Percentiles rank a stretch among this genome's conserved stretches.
Evolutionary conservation across 2,888 invertebrate genomes (phyloP).

Genomic region (Caenorhabditis angaria): DNA sequence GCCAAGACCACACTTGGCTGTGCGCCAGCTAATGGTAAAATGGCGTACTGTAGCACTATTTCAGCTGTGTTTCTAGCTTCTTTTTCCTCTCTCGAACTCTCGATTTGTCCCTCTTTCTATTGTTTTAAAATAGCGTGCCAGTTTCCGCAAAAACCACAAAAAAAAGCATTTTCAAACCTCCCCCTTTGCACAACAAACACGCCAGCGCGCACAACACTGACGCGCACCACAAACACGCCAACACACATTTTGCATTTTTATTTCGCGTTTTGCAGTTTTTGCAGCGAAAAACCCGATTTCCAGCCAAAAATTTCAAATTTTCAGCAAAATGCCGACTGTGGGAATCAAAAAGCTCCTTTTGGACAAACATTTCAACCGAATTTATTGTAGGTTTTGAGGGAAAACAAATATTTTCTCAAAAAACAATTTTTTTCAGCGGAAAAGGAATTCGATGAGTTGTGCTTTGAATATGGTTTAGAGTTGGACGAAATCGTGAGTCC

Average conservation of each 20-base stretch:
- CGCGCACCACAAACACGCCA: background rate
- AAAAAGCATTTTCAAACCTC: background rate
- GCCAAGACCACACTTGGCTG: too few species aligned
- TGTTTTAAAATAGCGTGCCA: too few species aligned
- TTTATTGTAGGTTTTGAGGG: constrained; percentile 54
- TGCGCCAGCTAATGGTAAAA: too few species aligned
- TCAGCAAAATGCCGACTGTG: constrained; percentile 68
- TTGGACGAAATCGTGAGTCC: constrained; percentile 89
- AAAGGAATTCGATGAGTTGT: constrained; percentile 91
- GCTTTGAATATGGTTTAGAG: constrained; percentile 96
- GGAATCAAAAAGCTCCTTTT: constrained; percentile 67
- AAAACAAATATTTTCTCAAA: background rate
- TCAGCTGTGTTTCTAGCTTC: too few species aligned
- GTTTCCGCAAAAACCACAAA: background rate
- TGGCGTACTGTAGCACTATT: too few species aligned
- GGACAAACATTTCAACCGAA: constrained; percentile 59
- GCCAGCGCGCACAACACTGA: too few species aligned
- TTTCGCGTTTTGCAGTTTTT: background rate
- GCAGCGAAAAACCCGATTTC: background rate
- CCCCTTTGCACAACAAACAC: too few species aligned
- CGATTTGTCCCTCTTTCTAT: too few species aligned
- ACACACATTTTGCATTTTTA: background rate
- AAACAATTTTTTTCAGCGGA: constrained; percentile 79
- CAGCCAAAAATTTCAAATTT: too few species aligned
- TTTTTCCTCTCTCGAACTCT: too few species aligned